Percentiles rank a stretch among this genome's conserved stretches.
Conservation (phyloP, 1,140 invertebrate genomes). For the Hydropsyche tenuis region DNA sequence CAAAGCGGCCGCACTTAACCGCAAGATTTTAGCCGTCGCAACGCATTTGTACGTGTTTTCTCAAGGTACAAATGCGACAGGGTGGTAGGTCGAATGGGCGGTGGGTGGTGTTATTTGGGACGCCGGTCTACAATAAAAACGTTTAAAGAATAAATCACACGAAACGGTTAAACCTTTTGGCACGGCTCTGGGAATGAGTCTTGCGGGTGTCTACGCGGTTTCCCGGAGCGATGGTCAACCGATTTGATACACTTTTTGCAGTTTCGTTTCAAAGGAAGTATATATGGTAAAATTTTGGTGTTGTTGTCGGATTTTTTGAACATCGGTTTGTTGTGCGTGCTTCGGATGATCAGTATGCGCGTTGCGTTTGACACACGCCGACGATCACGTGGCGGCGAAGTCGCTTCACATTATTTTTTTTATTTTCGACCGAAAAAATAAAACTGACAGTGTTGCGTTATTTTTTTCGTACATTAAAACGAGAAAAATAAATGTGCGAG, state of each 20-base stretch:
- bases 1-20: too few relatives aligned
- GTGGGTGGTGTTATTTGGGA: conserved; percentile 43
- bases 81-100: conserved; percentile 40
- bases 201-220: conserved; percentile 42
- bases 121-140: conserved; percentile 48
- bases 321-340: background rate
- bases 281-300: too few relatives aligned
- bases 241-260: background rate
- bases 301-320: background rate
- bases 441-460: background rate
- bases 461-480: background rate
- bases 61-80: conserved; percentile 24
- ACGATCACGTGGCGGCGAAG: conserved; percentile 3
- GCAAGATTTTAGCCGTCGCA: too few relatives aligned
- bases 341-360: background rate
- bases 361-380: conserved; percentile 1
- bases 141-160: conserved; percentile 50
- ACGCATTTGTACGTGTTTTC: too few relatives aligned
- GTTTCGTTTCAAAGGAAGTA: background rate
- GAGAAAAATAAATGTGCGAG: too few relatives aligned
- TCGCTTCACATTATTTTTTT: background rate
- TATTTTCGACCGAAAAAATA: background rate
- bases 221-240: conserved; percentile 4
- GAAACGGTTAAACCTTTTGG: conserved; percentile 49
- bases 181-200: conserved; percentile 43